Conservation (phyloP, 2,113 vertebrate species). For the Oryzias celebensis region DNA sequence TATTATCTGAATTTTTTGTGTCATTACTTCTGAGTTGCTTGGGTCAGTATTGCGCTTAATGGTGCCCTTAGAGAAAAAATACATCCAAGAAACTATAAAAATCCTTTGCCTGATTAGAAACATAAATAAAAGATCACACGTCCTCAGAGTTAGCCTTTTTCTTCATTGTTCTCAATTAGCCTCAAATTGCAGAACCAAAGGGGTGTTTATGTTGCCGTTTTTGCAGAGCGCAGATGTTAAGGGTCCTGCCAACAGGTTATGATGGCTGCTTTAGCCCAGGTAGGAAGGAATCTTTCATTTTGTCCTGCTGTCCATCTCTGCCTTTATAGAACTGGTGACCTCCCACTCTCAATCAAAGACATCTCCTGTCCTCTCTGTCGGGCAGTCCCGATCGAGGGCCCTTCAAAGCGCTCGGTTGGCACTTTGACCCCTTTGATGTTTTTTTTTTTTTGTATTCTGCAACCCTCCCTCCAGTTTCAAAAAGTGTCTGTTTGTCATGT, state of each 20-base stretch:
- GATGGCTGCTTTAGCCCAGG: neutral
- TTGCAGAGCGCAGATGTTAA: slow-evolving; percentile 7
- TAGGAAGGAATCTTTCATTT: neutral
- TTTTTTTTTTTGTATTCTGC: slow-evolving; percentile 28
- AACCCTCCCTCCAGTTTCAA: slow-evolving; percentile 8
- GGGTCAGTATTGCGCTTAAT: slow-evolving; percentile 51
- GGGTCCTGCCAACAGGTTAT: too few relatives aligned
- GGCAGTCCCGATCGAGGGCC: neutral
- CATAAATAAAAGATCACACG: slow-evolving; percentile 72
- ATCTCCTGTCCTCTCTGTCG: slow-evolving; percentile 16
- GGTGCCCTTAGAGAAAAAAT: slow-evolving; percentile 60
- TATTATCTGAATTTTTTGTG: slow-evolving; percentile 39
- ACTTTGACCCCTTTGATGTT: slow-evolving; percentile 41
- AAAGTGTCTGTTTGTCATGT: slow-evolving; percentile 26
- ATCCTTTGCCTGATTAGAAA: slow-evolving; percentile 57
- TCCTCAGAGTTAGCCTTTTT: slow-evolving; percentile 47
- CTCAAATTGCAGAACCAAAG: slow-evolving; percentile 72
- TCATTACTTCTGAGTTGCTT: slow-evolving; percentile 46
- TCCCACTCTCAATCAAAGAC: slow-evolving; percentile 36
- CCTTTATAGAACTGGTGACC: slow-evolving; percentile 34
- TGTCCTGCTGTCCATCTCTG: slow-evolving; percentile 5
- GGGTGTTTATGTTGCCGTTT: slow-evolving; percentile 38
- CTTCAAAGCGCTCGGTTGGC: slow-evolving; percentile 32
- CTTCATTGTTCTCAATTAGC: slow-evolving; percentile 73
- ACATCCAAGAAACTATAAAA: slow-evolving; percentile 36